Evolutionary conservation across 2,113 vertebrate genomes (phyloP).

Genomic region (Heloderma charlesbogerti): DNA sequence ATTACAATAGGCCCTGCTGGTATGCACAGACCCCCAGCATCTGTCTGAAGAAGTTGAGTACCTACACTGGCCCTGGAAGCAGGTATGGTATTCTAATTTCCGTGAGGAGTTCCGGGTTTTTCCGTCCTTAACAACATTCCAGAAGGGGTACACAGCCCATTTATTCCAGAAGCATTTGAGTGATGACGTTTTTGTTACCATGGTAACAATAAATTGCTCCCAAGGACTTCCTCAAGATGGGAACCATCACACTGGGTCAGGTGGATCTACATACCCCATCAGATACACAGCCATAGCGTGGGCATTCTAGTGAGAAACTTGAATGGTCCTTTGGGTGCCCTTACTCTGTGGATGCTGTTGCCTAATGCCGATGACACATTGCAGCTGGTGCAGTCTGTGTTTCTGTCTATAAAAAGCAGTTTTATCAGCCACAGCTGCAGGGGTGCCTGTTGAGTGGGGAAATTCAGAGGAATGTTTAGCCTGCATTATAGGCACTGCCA

Average conservation of each 20-base stretch:
- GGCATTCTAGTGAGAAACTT: neutral
- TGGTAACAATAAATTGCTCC: neutral
- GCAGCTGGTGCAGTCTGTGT: neutral
- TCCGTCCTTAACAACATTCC: neutral
- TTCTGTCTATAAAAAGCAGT: neutral
- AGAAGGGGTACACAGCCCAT: neutral
- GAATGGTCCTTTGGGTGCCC: neutral
- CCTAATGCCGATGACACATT: neutral
- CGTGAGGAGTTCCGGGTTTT: neutral
- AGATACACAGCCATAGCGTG: neutral
- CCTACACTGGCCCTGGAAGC: neutral
- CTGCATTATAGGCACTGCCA: neutral
- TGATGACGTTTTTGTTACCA: neutral
- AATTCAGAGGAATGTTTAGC: neutral
- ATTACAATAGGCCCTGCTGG: neutral
- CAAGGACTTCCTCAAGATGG: neutral
- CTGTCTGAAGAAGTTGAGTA: neutral
- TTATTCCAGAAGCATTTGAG: neutral
- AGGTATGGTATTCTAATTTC: neutral
- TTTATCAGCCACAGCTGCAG: neutral
- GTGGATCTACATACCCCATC: too few relatives aligned
- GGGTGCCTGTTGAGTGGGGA: neutral
- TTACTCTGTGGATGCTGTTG: neutral
- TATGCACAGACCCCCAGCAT: neutral
- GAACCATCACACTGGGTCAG: neutral